Evolutionary conservation across 2,888 invertebrate species (phyloP), one percentile per base, ranked within the genome.

Genomic region (Sylvicola fuscatus): DNA sequence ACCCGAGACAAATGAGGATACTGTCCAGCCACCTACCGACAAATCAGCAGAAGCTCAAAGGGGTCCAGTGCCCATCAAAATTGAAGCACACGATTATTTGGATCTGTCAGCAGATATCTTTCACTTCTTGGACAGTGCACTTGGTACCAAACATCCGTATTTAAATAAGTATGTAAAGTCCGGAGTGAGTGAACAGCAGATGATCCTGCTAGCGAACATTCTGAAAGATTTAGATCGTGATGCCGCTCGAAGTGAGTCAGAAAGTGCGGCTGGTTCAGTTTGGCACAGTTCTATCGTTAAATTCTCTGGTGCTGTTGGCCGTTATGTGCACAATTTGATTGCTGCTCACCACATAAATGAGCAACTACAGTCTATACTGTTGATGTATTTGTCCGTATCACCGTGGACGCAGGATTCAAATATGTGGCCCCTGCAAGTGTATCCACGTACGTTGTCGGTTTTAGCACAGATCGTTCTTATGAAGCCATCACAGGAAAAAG

Each of bases 141-240:
- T 76, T 68, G 43, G 70, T 66, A 43, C 60, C 58, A 45, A 66
- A 56, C 43, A 56, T 48, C 41, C 47, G 12, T 72, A 70, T 46
- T 64, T 77, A 36, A 64, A 69, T 35, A 64, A 70, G 42, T 75
- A 76, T 47, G 72, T 74, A 2, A 72, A 77, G 44, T 65, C 67
- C 28, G 70, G 71, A 3, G 56, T 77, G 21, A 68, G 80, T 37
- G 89, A 90, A 47, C 82, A 87, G 33, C 90, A 92, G 56, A 84
- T 89, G 67, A 72, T 82, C 8, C 70, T 86, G 44, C 64, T 93
- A 39, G 83, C 90, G 1, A 81, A 83, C 6, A 76, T 93, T 32
- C 77, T 93, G 35, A 74, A 82, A 47, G 92, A 93, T 54, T 65
- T 93, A 36, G 93, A 93, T 58, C 68, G 80, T 35, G 92, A 93